Percentiles rank a stretch among this genome's conserved stretches.
Evolutionary conservation across 1,140 invertebrate genomes (phyloP).

Genomic region (Steinernema feltiae): DNA sequence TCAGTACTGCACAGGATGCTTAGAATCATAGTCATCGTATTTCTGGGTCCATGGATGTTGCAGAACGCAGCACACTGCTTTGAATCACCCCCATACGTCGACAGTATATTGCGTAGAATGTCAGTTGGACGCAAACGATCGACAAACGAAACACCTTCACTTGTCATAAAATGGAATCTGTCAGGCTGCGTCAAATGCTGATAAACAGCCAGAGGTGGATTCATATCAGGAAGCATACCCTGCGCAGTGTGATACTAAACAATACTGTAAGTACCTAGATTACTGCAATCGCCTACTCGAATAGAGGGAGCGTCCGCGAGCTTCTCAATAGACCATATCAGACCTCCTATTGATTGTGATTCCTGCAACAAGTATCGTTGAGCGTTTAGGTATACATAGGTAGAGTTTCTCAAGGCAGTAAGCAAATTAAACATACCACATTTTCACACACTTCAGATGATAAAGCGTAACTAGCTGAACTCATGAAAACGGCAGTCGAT

Average conservation of each 20-base stretch:
- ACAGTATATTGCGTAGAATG: neutral
- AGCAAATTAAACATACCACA: conserved; percentile 13
- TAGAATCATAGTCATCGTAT: neutral
- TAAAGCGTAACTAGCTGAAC: neutral
- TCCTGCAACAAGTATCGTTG: too few species aligned
- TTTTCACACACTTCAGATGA: neutral
- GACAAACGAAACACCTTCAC: neutral
- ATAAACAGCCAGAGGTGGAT: neutral
- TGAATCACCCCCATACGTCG: neutral
- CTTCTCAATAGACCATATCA: neutral
- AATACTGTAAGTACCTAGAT: neutral
- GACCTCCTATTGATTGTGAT: neutral
- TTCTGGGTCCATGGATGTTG: neutral
- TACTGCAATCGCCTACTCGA: neutral
- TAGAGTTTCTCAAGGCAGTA: neutral
- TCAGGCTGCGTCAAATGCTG: neutral
- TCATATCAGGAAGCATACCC: neutral
- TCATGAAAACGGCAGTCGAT: neutral
- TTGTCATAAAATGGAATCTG: neutral
- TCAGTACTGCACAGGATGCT: neutral
- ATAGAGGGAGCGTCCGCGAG: neutral
- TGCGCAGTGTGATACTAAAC: neutral
- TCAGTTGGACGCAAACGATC: neutral
- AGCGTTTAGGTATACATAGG: too few species aligned
- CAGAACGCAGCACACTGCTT: neutral